Percentiles rank a stretch among this genome's conserved stretches.
Evolutionary conservation across 1,140 invertebrate genomes (phyloP).

Genomic region (Dendroctonus ponderosae): DNA sequence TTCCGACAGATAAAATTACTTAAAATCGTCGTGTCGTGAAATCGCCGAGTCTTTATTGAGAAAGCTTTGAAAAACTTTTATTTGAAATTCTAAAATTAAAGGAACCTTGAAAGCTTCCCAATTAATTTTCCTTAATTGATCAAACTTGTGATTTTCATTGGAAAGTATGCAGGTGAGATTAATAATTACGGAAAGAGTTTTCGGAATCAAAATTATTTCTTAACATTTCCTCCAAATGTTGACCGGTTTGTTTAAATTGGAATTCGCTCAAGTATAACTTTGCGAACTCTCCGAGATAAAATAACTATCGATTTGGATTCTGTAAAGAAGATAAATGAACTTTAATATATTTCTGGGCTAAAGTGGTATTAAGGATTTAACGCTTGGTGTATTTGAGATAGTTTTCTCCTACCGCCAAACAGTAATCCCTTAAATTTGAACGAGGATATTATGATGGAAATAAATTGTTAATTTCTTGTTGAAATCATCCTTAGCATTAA

Average conservation of each 20-base stretch:
- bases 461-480: too few species aligned
- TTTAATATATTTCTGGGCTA: constrained; percentile 7
- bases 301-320: constrained; percentile 9
- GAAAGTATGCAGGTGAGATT: constrained; percentile 11
- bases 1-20: too few species aligned
- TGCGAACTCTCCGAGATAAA: constrained; percentile 10
- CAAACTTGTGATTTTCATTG: constrained; percentile 8
- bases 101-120: constrained; percentile 5
- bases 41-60: too few species aligned
- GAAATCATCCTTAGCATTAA: too few species aligned
- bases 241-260: constrained; percentile 9
- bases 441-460: too few species aligned
- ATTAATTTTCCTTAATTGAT: constrained; percentile 16
- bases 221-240: neutral
- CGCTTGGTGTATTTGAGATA: neutral
- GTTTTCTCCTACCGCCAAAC: neutral
- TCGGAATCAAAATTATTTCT: constrained; percentile 1
- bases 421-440: neutral
- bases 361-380: constrained; percentile 4
- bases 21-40: too few species aligned
- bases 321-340: constrained; percentile 6
- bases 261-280: constrained; percentile 12
- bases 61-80: too few species aligned
- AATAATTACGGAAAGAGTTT: constrained; percentile 18
- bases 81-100: neutral